Percentiles rank a stretch among this genome's conserved stretches.
Evolutionary conservation across 2,888 invertebrate genomes (phyloP).

Genomic region (Brassicogethes aeneus): DNA sequence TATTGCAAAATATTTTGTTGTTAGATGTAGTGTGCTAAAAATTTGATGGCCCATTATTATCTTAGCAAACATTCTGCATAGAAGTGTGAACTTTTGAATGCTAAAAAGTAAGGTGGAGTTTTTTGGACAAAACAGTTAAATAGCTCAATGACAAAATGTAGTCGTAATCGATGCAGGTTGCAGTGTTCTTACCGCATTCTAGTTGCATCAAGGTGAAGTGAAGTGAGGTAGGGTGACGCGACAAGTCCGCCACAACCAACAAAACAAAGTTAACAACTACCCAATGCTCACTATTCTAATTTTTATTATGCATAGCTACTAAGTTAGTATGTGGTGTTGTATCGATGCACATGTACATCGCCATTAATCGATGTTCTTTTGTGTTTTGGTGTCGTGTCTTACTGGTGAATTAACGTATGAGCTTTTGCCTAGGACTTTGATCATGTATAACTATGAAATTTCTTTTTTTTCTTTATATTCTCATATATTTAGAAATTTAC

Average conservation of each 20-base stretch:
- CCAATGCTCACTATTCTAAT: constrained; percentile 33
- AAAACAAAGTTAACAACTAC: constrained; percentile 44
- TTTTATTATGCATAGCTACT: constrained; percentile 34
- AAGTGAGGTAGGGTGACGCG: constrained; percentile 41
- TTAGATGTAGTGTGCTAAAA: too few species aligned
- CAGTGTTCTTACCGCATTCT: constrained; percentile 44
- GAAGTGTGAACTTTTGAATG: too few species aligned
- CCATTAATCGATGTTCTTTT: neutral
- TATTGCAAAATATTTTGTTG: too few species aligned
- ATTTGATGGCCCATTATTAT: neutral
- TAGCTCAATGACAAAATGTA: constrained; percentile 11
- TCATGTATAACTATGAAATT: too few species aligned
- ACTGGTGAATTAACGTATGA: neutral
- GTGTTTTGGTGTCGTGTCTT: neutral
- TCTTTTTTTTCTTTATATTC: too few species aligned
- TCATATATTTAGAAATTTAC: too few species aligned
- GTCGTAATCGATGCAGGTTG: constrained; percentile 25
- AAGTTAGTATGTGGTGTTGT: constrained; percentile 9
- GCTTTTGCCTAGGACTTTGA: constrained; percentile 1
- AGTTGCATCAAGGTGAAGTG: constrained; percentile 42
- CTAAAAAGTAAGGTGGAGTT: too few species aligned
- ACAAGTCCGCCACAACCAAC: constrained; percentile 43
- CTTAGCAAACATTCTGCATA: neutral
- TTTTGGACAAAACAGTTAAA: constrained; percentile 9
- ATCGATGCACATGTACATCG: too few species aligned